phyloP scores from a whole-genome alignment of 2,113 vertebrate species.

The Macaca nemestrina region DNA sequence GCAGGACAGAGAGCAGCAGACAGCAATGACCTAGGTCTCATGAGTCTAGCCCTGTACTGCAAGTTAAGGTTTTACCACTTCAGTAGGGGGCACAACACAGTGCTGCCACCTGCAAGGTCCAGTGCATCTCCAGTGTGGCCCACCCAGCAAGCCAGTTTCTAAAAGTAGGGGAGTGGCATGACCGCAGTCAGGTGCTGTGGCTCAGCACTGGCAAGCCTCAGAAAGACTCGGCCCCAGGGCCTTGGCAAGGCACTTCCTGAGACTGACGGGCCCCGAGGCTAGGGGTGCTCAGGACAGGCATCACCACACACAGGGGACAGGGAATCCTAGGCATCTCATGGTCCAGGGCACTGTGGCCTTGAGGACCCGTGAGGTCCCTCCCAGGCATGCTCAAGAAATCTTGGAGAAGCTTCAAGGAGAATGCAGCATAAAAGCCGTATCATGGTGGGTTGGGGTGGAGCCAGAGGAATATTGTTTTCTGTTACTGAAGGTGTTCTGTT shows the following conservation, averaged over 20 bases:
- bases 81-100: background rate
- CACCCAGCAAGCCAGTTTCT: background rate
- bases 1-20: background rate
- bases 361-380: background rate
- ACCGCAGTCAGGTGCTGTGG: fast-evolving
- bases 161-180: fast-evolving
- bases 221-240: background rate
- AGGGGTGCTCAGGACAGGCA: background rate
- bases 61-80: background rate
- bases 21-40: background rate
- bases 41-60: background rate
- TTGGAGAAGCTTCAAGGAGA: background rate
- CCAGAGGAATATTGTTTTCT: background rate
- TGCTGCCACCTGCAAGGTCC: background rate
- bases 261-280: background rate
- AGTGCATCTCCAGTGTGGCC: background rate
- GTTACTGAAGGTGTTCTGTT: background rate
- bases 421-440: background rate
- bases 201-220: background rate
- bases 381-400: background rate
- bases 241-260: background rate
- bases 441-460: background rate
- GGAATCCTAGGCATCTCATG: background rate
- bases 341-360: background rate
- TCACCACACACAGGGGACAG: too few relatives aligned